Base-by-base conservation (phyloP, 2,888 invertebrate species). In the Ctenicera cuprea region DNA sequence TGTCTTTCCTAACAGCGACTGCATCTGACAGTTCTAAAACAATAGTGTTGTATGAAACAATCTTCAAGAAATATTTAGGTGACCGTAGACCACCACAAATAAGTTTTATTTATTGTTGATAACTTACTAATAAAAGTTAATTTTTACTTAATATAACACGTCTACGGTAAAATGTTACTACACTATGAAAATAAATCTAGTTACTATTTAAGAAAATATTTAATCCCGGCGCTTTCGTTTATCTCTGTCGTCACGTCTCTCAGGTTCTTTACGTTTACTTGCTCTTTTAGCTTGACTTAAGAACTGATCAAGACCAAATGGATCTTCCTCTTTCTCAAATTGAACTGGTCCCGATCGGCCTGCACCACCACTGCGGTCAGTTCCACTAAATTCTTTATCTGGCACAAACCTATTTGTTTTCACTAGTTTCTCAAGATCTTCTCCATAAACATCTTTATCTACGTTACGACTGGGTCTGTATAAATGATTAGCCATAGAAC, bases 281-380 rank as follows among this genome's bases (percentile, higher is more conserved):
- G 90, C 95, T 74, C 95, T 93, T 86, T 99, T 99, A 70, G 98
- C 98, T 87, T 97, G 96, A 80, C 95, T 95, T 91, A 99, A 94
- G 92, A 99, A 98, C 89, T 97, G 96, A 89, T 98, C 98, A 83
- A 99, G 90, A 86, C 98, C 99, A 88, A 99, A 99, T 76, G 98
- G 97, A 92, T 99, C 99, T 76, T 92, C 92, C 80, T 93, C 93
- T 79, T 93, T 93, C 84, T 97, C 97, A 87, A 99, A 99, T 88
- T 98, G 97, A 22, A 99, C 99, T 0, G 99, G 99, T 0, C 97
- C 98, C 9, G 93, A 91, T n/a, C 97, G 91, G 0, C 92, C 87
- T 41, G 90, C 90, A 26, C 85, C 89, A 26, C 85, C 89, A 18
- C 89, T 87, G 74, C 94, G 89, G 83, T 97, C 96, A 0, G 97